phyloP scores from a whole-genome alignment of 1,140 invertebrate genomes.

The Aradophagus sp. region DNA sequence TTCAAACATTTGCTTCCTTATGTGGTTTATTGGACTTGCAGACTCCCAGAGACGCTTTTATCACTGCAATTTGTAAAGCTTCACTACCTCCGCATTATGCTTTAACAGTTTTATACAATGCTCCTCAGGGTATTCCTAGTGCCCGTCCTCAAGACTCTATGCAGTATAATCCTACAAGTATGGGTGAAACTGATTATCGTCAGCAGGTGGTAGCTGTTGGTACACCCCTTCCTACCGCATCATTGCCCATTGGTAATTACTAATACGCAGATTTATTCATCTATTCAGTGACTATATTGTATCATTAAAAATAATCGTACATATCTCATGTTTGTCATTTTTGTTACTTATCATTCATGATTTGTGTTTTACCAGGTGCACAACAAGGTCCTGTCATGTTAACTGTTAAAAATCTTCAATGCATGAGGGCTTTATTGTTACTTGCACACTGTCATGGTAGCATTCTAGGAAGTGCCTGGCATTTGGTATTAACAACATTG shows the following conservation, averaged over 20 bases:
- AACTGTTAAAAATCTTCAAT: conserved; percentile 97
- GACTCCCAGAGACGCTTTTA: conserved; percentile 91
- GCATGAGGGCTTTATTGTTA: conserved; percentile 91
- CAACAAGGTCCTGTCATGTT: conserved; percentile 98
- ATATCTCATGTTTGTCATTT: no score
- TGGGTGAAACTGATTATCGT: conserved; percentile 79
- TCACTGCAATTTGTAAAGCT: conserved; percentile 94
- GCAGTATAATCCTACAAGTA: conserved; percentile 76
- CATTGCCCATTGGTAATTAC: conserved; percentile 80
- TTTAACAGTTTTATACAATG: conserved; percentile 86
- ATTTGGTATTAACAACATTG: conserved; percentile 94
- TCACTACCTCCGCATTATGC: conserved; percentile 97
- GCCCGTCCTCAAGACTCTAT: conserved; percentile 64
- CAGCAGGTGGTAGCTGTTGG: conserved; percentile 96
- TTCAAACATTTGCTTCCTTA: conserved; percentile 89
- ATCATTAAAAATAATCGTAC: no score
- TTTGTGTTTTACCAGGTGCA: conserved; percentile 73
- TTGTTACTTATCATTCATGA: no score
- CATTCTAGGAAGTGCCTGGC: conserved; percentile 94
- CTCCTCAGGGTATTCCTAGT: conserved; percentile 74
- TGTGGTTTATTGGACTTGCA: conserved; percentile 84
- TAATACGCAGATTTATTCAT: conserved; percentile 1
- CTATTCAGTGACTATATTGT: no score
- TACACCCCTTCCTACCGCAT: conserved; percentile 90
- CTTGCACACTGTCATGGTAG: conserved; percentile 94